These are phyloP conservation scores for Rotaria magnacalcarata DNA, from an alignment of 2,888 invertebrate species.

Conservation along the genomic window DNA sequence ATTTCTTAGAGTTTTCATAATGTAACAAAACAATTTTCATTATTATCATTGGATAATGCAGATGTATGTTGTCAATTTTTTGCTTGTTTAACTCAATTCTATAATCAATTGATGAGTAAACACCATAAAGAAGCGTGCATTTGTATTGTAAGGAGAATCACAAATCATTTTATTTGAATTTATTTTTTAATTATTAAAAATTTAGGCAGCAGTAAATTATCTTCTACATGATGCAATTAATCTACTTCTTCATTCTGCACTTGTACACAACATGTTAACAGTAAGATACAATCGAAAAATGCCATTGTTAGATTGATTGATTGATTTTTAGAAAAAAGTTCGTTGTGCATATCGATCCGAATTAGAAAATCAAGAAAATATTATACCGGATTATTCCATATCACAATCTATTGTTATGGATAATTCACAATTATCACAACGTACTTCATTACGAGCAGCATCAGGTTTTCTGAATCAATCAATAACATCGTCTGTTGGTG, in stretches of 20 bases:
- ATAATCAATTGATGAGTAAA: slow-evolving; percentile 23
- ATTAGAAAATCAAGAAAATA: slow-evolving; percentile 29
- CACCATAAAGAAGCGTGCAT: slow-evolving; percentile 5
- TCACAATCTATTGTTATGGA: not conserved
- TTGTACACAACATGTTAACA: slow-evolving; percentile 16
- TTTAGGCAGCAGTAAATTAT: slow-evolving; percentile 25
- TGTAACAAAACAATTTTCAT: slow-evolving; percentile 11
- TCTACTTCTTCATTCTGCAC: slow-evolving; percentile 10
- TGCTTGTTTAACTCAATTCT: not conserved
- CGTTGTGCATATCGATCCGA: slow-evolving; percentile 17
- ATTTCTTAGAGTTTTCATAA: not conserved
- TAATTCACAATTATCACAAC: slow-evolving; percentile 1
- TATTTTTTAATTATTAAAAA: not conserved
- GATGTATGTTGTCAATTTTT: slow-evolving; percentile 33
- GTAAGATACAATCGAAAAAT: not conserved
- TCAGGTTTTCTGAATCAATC: not conserved
- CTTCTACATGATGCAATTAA: slow-evolving; percentile 10
- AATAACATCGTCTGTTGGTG: not conserved
- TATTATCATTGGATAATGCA: not conserved
- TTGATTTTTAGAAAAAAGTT: slow-evolving; percentile 12
- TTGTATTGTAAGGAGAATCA: not conserved
- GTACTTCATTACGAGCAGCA: slow-evolving; percentile 1
- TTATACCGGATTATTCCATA: not conserved
- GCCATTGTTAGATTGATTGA: no score
- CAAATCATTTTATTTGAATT: not conserved